Evolutionary conservation across 2,113 vertebrate species (phyloP), one percentile per base, ranked within the genome.

Genomic region (Fukomys damarensis): DNA sequence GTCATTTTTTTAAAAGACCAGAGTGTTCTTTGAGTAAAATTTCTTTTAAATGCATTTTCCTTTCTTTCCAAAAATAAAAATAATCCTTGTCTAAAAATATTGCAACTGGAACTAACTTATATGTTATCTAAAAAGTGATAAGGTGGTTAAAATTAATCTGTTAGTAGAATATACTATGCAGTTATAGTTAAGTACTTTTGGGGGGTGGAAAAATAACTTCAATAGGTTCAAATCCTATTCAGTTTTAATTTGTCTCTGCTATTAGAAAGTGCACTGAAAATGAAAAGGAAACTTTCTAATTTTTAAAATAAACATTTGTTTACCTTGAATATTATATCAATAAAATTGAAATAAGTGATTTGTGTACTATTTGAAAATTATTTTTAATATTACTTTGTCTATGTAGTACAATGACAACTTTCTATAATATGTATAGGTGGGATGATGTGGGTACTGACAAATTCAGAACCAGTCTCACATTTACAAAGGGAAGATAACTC

Each of bases 361-460:
- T 52, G 85, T n/a, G 66, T 63, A 28, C 24, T 70, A 56, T 52
- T 76, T 61, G 35, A 87, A 90, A 90, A 85, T 28, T 66, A 59
- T 82, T 46, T 74, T 94, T 83, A 56, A 12, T 91, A 30, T 72
- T 65, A 79, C 81, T 92, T 83, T 92, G 46, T 16, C 19, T 85
- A 95, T 92, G 22, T 2, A 93, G 70, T 41, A 80, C 32, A 91
- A 65, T 89, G 56, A 4, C 28, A 86, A 17, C 30, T 93, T 93
- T 93, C 59, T 63, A 52, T n/a, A 86, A 76, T 68, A 70, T 49
- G 24, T 86, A 38, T 35, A 30, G 17, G 74, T 81, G 58, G 19
- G 41, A 68, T 68, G 77, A 89, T 87, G 94, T 96, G 95, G 58
- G 93, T 70, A 28, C 59, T 70, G 76, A 94, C 38, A 96, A 95